A percentile compares a stretch with the other conserved stretches of the same genome.
phyloP scores from a whole-genome alignment of 1,140 invertebrate genomes.

The Zaprionus vittiger region DNA sequence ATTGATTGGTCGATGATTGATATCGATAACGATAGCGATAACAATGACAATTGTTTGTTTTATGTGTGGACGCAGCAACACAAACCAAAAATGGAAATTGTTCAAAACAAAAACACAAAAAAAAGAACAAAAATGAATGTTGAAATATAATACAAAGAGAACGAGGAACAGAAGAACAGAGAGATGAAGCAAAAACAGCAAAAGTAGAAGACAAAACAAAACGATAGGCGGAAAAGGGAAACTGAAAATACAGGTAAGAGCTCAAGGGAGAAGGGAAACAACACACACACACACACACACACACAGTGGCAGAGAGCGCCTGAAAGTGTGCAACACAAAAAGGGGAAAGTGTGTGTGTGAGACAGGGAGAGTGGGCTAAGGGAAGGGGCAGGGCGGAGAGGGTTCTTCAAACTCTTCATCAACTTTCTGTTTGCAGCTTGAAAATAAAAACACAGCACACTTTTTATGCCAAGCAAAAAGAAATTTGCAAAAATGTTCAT shows the following conservation, averaged over 20 bases:
- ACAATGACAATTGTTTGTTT: constrained; percentile 43
- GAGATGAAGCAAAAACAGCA: constrained; percentile 9
- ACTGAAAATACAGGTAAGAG: background rate
- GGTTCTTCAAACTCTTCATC: too few species aligned
- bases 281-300: background rate
- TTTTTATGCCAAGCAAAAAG: background rate
- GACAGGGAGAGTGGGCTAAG: background rate
- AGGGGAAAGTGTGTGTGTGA: background rate
- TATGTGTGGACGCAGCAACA: constrained; percentile 48
- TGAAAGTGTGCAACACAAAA: constrained; percentile 12
- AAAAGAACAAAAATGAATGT: constrained; percentile 61
- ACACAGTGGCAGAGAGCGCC: background rate
- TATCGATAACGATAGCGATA: constrained; percentile 29
- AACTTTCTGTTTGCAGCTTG: background rate
- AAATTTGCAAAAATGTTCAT: background rate
- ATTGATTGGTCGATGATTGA: constrained; percentile 37
- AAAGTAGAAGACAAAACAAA: constrained; percentile 20
- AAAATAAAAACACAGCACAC: background rate
- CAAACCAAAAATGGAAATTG: constrained; percentile 32
- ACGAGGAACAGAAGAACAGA: background rate
- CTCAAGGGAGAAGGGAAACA: background rate
- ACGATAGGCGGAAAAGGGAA: background rate
- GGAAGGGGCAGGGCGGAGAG: background rate
- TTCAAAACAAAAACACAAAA: constrained; percentile 45
- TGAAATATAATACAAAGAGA: constrained; percentile 44